These are phyloP conservation scores for Pogonophryne albipinna DNA, from an alignment of 2,797 vertebrate species.

Conservation along the genomic window DNA sequence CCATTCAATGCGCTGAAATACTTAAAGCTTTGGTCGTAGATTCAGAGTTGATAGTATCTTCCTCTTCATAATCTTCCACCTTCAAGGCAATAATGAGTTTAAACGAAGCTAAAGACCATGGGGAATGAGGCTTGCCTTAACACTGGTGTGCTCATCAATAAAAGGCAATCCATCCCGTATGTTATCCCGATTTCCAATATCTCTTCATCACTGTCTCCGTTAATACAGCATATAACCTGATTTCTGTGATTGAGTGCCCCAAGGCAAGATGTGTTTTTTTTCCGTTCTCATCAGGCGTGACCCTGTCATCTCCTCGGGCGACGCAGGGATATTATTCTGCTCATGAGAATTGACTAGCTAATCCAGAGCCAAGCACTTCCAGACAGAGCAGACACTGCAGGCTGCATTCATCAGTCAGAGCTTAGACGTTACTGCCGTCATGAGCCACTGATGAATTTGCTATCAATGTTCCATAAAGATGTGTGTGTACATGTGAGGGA, in stretches of 20 bases:
- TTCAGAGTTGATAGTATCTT: not conserved
- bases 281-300: constrained; percentile 60
- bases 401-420: constrained; percentile 73
- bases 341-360: constrained; percentile 77
- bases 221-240: constrained; percentile 61
- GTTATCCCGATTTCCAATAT: constrained; percentile 44
- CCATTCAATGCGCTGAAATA: not conserved
- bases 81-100: constrained; percentile 29
- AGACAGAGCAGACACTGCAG: constrained; percentile 58
- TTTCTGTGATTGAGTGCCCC: constrained; percentile 62
- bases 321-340: constrained; percentile 68
- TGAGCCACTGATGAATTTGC: constrained; percentile 71
- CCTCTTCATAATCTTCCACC: constrained; percentile 15
- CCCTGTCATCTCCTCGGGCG: constrained; percentile 69
- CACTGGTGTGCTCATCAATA: constrained; percentile 47
- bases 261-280: constrained; percentile 44
- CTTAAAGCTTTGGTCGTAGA: not conserved
- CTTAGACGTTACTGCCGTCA: constrained; percentile 48
- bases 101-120: constrained; percentile 13
- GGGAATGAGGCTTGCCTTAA: constrained; percentile 21
- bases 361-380: constrained; percentile 67
- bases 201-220: constrained; percentile 55
- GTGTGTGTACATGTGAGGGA: constrained; percentile 27
- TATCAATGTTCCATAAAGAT: constrained; percentile 64
- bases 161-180: constrained; percentile 38